Conservation (phyloP, 2,113 vertebrate species). For the Corvus cornix region DNA sequence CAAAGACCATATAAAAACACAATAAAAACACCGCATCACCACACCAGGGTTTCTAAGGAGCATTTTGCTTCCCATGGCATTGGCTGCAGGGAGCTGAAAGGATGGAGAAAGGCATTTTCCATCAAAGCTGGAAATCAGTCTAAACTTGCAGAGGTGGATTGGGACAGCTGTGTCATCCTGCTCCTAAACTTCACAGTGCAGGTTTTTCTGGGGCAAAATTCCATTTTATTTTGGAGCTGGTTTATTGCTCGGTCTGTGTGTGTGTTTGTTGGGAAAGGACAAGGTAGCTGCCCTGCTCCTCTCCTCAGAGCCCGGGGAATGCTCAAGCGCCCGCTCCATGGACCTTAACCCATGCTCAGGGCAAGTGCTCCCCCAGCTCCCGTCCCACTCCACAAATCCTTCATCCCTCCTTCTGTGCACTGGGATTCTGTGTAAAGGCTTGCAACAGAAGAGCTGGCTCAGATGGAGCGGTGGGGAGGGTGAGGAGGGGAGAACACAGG, state of each 20-base stretch:
- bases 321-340: rapidly evolving
- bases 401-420: neutral
- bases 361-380: neutral
- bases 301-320: rapidly evolving
- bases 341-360: rapidly evolving
- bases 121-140: neutral
- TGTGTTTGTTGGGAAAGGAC: neutral
- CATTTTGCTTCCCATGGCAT: neutral
- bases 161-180: neutral
- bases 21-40: too few relatives aligned
- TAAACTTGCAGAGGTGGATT: neutral
- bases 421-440: neutral
- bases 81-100: neutral
- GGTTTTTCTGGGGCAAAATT: neutral
- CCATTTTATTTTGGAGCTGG: neutral
- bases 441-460: neutral
- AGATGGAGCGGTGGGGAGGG: neutral
- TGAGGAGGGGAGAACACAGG: neutral
- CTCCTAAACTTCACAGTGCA: neutral
- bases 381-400: neutral
- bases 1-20: too few relatives aligned
- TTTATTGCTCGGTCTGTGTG: neutral
- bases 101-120: neutral
- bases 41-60: neutral
- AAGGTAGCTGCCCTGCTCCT: neutral